Evolutionary conservation across 1,140 invertebrate genomes (phyloP).

Genomic region (Dermatophagoides farinae): DNA sequence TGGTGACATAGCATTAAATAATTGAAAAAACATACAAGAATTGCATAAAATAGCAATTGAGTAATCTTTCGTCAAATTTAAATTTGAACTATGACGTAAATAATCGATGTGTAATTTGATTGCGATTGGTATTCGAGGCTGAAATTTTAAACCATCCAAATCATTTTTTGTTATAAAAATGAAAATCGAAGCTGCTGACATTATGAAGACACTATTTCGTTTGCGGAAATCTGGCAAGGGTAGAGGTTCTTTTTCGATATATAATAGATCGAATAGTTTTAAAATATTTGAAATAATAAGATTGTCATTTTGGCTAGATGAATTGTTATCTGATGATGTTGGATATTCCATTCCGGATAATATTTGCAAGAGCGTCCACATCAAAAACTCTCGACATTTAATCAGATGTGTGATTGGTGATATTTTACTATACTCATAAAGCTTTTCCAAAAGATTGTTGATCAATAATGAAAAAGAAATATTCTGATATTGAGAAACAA

Average conservation of each 20-base stretch:
- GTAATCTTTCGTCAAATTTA: conserved; percentile 38
- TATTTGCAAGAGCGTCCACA: conserved; percentile 93
- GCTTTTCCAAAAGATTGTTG: conserved; percentile 61
- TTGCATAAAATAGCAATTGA: conserved; percentile 77
- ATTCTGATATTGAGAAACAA: conserved; percentile 71
- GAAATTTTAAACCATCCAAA: conserved; percentile 46
- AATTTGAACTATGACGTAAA: conserved; percentile 42
- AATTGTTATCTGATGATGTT: conserved; percentile 37
- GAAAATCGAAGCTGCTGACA: conserved; percentile 88
- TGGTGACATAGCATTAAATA: not conserved
- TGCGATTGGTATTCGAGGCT: conserved; percentile 53
- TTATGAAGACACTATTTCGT: conserved; percentile 59
- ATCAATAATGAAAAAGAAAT: conserved; percentile 48
- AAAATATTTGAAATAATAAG: conserved; percentile 64
- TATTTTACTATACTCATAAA: conserved; percentile 45
- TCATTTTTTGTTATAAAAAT: conserved; percentile 86
- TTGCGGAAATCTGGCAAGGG: conserved; percentile 70
- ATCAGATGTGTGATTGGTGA: conserved; percentile 30
- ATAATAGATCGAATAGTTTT: conserved; percentile 72
- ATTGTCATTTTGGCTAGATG: conserved; percentile 81
- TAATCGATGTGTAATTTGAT: conserved; percentile 46
- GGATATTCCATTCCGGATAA: conserved; percentile 40
- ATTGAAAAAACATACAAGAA: conserved; percentile 40
- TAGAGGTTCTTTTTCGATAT: conserved; percentile 71
- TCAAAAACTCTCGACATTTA: conserved; percentile 76